Base-by-base conservation (phyloP, 2,113 vertebrate genomes). In the Halichoerus grypus region DNA sequence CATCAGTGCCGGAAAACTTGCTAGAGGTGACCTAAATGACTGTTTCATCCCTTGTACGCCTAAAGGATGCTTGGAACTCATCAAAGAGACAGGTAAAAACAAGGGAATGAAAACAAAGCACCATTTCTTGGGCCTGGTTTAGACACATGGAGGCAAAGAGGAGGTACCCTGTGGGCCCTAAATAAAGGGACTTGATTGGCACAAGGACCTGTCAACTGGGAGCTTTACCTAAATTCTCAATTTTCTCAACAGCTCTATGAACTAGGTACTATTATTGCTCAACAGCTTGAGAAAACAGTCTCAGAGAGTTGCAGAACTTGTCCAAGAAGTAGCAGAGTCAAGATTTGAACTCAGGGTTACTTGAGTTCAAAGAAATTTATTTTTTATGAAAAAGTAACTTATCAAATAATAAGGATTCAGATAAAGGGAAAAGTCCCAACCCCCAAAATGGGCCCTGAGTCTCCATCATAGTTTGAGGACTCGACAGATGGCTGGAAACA, bases 41-140 rank as follows among this genome's bases (percentile, higher is more conserved):
- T 99, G 99, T 97, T 99, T 99, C 98, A 99, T 99, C 96, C 99
- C 99, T 3, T 99, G 99, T 98, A 99, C 99, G 0, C 99, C 99
- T 16, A 99, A 99, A 97, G 99, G 99, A 97, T 99, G 99, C 98
- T 99, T 99, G 99, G 99, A 99, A 98, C 99, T 99, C 77, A 99
- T 99, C 99, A 99, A 98, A 97, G 98, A 99, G 97, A 99, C 99
- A 95, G 99, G 99, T 98, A 63, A 92, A 90, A 83, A 77, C 28
- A 11, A 63, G 31, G 19, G 57, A n/a, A 28, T 42, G 42, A 71
- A 55, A 84, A 49, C 15, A 74, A 65, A 55, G 46, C n/a, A 4
- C 28, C 39, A 1, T 67, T 33, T 55, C 31, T 13, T 80, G 24
- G 81, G 31, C 7, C 16, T 59, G 61, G 18, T n/a, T 88, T 90